Evolutionary conservation across 2,888 invertebrate genomes (phyloP).

Genomic region (Dorcus parallelipipedus): DNA sequence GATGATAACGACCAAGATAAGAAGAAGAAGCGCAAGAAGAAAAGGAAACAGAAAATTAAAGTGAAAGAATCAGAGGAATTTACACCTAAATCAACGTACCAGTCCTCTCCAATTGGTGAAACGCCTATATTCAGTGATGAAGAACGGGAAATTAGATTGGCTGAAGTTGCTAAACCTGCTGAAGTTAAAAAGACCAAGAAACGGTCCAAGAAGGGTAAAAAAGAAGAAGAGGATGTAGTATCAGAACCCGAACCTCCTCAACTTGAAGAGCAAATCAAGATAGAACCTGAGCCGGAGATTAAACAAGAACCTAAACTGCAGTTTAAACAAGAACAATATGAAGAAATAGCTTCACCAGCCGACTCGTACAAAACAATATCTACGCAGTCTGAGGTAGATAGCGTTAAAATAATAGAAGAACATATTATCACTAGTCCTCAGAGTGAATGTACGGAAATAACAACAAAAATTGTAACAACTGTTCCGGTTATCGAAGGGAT

Average conservation of each 20-base stretch:
- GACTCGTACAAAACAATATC: conserved; percentile 61
- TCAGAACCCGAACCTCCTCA: conserved; percentile 23
- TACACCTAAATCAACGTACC: conserved; percentile 50
- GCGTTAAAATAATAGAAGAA: conserved; percentile 67
- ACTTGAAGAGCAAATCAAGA: conserved; percentile 15
- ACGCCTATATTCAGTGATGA: conserved; percentile 48
- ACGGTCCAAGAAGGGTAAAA: conserved; percentile 43
- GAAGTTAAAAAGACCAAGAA: conserved; percentile 39
- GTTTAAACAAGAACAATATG: conserved; percentile 45
- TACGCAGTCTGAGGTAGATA: conserved; percentile 56
- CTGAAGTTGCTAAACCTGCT: conserved; percentile 27
- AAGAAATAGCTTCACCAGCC: conserved; percentile 53
- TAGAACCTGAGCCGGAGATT: conserved; percentile 3
- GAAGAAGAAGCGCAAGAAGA: conserved; percentile 46
- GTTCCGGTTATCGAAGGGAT: conserved; percentile 60
- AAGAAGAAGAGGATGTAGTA: conserved; percentile 34
- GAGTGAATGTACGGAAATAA: conserved; percentile 55
- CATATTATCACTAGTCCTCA: conserved; percentile 56
- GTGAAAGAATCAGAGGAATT: conserved; percentile 51
- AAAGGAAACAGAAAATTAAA: conserved; percentile 51
- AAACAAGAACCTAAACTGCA: conserved; percentile 38
- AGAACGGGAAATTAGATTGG: conserved; percentile 27
- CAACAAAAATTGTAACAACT: conserved; percentile 49
- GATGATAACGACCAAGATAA: conserved; percentile 44
- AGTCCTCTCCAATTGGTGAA: conserved; percentile 37